Evolutionary conservation across 2,888 invertebrate species (phyloP).

Genomic region (Pycnomerus fuliginosus): DNA sequence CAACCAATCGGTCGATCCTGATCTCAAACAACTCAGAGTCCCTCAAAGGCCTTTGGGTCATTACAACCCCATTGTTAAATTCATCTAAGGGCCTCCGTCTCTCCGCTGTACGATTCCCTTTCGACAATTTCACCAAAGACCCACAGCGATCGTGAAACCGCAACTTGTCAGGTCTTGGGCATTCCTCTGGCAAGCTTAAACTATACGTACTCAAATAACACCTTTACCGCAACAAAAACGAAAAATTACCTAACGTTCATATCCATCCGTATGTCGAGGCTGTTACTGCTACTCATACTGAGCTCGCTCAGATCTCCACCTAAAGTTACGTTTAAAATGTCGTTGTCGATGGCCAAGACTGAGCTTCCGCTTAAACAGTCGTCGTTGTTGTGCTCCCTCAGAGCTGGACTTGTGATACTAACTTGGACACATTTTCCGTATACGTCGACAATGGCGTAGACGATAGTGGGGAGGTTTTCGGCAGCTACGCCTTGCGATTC

Average conservation of each 20-base stretch:
- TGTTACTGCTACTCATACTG: constrained; percentile 52
- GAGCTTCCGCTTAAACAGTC: constrained; percentile 53
- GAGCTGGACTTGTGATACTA: constrained; percentile 56
- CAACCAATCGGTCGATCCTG: constrained; percentile 87
- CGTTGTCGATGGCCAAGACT: constrained; percentile 52
- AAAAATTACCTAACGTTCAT: constrained; percentile 51
- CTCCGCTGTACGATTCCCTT: constrained; percentile 81
- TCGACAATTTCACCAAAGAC: constrained; percentile 80
- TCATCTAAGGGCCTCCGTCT: constrained; percentile 86
- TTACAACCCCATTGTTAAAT: constrained; percentile 94
- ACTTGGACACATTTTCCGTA: constrained; percentile 84
- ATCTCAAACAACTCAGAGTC: constrained; percentile 95
- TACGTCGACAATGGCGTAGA: constrained; percentile 78
- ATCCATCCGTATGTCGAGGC: constrained; percentile 53
- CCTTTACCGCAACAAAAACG: not conserved
- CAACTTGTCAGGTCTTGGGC: constrained; percentile 60
- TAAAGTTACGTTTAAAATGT: constrained; percentile 51
- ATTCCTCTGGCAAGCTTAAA: constrained; percentile 48
- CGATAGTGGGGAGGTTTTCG: constrained; percentile 68
- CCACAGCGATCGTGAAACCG: constrained; percentile 89
- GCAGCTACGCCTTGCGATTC: constrained; percentile 87
- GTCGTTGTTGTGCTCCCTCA: constrained; percentile 53
- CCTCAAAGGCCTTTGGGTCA: constrained; percentile 85
- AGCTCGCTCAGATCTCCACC: constrained; percentile 52
- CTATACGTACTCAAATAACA: constrained; percentile 30